Evolutionary conservation across 2,113 vertebrate species (phyloP), one percentile per base, ranked within the genome.

Genomic region (Heterotilapia buettikoferi): DNA sequence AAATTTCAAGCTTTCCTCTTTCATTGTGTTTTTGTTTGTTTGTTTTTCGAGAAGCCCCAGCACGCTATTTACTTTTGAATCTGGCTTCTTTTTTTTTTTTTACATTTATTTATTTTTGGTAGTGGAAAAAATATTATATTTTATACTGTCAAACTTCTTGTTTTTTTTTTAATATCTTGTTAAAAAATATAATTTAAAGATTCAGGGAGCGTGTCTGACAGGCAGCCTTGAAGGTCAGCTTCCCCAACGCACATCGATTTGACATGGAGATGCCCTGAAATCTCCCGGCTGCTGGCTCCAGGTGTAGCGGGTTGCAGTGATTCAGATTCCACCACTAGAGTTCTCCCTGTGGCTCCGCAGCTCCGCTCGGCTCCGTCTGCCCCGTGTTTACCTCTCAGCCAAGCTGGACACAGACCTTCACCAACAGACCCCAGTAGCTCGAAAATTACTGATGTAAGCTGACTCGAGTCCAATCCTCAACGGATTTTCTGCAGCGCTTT

Each of bases 301-400:
- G 68, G 71, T 78, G n/a, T 9, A 9, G 12, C 40, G 13, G 40
- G 63, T 21, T 80, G 88, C 80, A 90, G 87, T 84, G 21, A 78
- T 59, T 4, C 86, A 45, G 68, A 82, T 94, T 91, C 95, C 90
- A 88, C 97, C 97, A 92, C 96, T 97, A 97, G 97, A 96, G 97
- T 93, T 95, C 96, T 93, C 96, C 96, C 88, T 80, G 47, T 18
- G 31, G 83, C 57, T 93, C 94, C 88, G 80, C 80, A 89, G 96
- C 96, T 31, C 47, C 19, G 79, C 89, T 71, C 81, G 87, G 96
- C 96, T 24, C 50, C n/a, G 78, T 21, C 78, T 47, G 86, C 82
- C 45, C 93, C 96, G 95, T 97, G 96, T 97, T 97, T 97, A 97
- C 96, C 97, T 96, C 92, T 73, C 94, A 86, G 96, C 96, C 96